A percentile compares a stretch with the other conserved stretches of the same genome.
Conservation (phyloP, 2,888 invertebrate species). For the Nemoura dubitans region DNA sequence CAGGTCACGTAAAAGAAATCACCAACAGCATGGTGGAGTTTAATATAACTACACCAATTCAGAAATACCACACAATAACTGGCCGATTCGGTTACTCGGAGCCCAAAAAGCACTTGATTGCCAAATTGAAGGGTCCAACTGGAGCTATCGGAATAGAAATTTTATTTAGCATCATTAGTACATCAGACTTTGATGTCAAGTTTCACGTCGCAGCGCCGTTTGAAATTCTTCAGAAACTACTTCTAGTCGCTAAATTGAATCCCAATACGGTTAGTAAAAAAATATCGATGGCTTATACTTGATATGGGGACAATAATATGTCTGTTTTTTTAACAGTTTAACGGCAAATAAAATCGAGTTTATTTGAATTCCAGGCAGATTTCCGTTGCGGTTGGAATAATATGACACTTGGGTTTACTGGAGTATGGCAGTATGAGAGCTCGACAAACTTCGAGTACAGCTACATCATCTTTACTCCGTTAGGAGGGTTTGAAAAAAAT, state of each 20-base stretch:
- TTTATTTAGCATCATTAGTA: slow-evolving; percentile 66
- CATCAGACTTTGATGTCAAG: slow-evolving; percentile 76
- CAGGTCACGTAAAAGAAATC: slow-evolving; percentile 74
- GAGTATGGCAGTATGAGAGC: slow-evolving; percentile 77
- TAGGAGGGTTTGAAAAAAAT: slow-evolving; percentile 80
- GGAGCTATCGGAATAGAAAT: slow-evolving; percentile 77
- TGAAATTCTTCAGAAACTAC: slow-evolving; percentile 72
- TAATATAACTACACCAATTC: slow-evolving; percentile 78
- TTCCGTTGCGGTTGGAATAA: slow-evolving; percentile 80
- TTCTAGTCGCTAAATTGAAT: slow-evolving; percentile 75
- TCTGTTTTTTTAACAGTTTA: neutral
- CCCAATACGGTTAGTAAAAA: slow-evolving; percentile 66
- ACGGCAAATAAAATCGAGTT: neutral
- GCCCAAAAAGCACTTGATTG: slow-evolving; percentile 74
- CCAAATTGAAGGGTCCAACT: slow-evolving; percentile 74
- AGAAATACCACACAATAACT: slow-evolving; percentile 71
- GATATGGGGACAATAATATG: neutral
- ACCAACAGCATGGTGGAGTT: slow-evolving; percentile 79
- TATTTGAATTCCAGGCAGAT: slow-evolving; percentile 66
- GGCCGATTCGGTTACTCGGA: slow-evolving; percentile 79
- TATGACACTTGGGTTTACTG: slow-evolving; percentile 78
- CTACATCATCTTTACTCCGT: slow-evolving; percentile 79
- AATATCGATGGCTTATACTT: neutral
- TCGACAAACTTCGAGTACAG: slow-evolving; percentile 79
- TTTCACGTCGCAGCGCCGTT: slow-evolving; percentile 78